Evolutionary conservation across 2,113 vertebrate genomes (phyloP).

Genomic region (Aix galericulata): DNA sequence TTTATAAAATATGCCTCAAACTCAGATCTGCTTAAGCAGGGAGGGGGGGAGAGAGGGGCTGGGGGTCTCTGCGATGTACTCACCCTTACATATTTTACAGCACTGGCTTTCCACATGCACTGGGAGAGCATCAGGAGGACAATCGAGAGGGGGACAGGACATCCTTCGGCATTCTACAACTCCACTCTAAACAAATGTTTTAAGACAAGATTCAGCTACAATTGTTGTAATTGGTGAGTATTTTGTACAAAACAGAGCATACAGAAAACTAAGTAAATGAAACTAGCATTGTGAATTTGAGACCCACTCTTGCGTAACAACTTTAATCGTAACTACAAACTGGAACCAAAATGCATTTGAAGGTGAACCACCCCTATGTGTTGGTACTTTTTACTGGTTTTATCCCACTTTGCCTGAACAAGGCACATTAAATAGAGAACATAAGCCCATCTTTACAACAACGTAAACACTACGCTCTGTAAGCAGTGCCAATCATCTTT

Average conservation of each 20-base stretch:
- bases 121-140: slow-evolving; percentile 85
- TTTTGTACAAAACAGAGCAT: neutral
- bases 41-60: no score
- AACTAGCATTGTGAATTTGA: neutral
- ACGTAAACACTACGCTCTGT: slow-evolving; percentile 37
- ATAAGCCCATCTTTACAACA: slow-evolving; percentile 35
- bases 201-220: neutral
- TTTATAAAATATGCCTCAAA: accelerated
- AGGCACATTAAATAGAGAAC: slow-evolving; percentile 34
- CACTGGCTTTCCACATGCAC: slow-evolving; percentile 86
- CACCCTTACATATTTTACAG: slow-evolving; percentile 92
- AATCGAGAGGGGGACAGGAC: slow-evolving; percentile 86
- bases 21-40: neutral
- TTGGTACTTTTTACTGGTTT: neutral
- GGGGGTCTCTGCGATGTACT: slow-evolving; percentile 55
- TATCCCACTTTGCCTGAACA: neutral
- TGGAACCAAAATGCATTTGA: neutral
- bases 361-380: neutral
- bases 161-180: slow-evolving; percentile 89
- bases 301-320: neutral
- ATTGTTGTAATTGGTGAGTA: neutral
- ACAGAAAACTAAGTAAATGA: neutral
- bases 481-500: slow-evolving; percentile 49
- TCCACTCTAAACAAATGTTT: slow-evolving; percentile 79
- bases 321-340: neutral